Evolutionary conservation across 2,888 invertebrate genomes (phyloP).

Genomic region (Bibio marci): DNA sequence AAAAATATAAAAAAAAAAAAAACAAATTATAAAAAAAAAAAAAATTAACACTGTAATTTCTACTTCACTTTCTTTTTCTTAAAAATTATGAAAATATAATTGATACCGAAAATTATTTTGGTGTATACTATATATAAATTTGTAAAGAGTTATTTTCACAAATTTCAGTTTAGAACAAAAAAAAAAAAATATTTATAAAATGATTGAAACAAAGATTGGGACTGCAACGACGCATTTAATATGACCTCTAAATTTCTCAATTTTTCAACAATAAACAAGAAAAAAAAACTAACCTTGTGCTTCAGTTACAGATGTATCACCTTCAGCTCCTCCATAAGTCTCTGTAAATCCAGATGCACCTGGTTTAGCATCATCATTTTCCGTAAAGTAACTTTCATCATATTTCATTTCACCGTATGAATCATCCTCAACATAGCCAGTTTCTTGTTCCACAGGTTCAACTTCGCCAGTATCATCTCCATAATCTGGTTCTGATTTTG

Average conservation of each 20-base stretch:
- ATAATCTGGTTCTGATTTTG: slow-evolving; percentile 51
- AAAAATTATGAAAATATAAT: no score
- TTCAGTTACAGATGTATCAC: slow-evolving; percentile 27
- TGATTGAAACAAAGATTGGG: slow-evolving; percentile 5
- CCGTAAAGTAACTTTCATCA: slow-evolving; percentile 30
- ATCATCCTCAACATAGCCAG: slow-evolving; percentile 46
- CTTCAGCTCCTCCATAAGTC: slow-evolving; percentile 13
- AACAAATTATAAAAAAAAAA: no score
- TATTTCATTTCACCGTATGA: slow-evolving; percentile 43
- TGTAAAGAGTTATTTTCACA: no score
- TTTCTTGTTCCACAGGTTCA: slow-evolving; percentile 36
- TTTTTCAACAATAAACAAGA: slow-evolving; percentile 5
- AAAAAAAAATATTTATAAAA: not conserved
- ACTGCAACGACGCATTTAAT: slow-evolving; percentile 4
- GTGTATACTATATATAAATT: no score
- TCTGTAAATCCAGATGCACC: slow-evolving; percentile 11
- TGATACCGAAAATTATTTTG: no score
- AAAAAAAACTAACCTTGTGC: slow-evolving; percentile 29
- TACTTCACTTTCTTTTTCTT: no score
- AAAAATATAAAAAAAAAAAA: no score
- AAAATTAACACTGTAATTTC: no score
- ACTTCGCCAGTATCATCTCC: slow-evolving; percentile 41
- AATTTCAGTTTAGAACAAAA: no score
- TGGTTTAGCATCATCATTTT: slow-evolving; percentile 25
- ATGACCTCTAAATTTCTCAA: not conserved